phyloP scores from a whole-genome alignment of 2,888 invertebrate species.

The Drosophila mayaguana region DNA sequence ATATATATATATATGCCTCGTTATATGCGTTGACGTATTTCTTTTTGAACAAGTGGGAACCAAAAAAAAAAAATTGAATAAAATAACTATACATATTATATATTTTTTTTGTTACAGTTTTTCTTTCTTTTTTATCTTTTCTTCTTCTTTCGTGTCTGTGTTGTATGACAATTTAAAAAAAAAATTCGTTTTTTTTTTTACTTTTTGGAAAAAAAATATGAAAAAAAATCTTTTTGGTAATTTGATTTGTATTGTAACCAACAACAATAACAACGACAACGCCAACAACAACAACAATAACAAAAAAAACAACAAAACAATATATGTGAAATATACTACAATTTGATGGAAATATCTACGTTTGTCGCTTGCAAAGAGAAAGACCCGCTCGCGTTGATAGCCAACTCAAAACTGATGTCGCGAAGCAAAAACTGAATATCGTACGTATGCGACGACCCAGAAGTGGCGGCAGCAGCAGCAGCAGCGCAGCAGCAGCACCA shows the following conservation, averaged over 20 bases:
- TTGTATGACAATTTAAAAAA: constrained; percentile 44
- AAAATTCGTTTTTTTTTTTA: constrained; percentile 31
- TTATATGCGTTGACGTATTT: constrained; percentile 34
- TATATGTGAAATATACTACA: constrained; percentile 67
- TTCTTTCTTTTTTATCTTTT: constrained; percentile 7
- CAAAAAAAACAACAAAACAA: constrained; percentile 64
- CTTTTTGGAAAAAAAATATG: constrained; percentile 42
- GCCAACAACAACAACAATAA: constrained; percentile 71
- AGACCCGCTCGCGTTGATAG: constrained; percentile 86
- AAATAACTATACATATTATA: background rate
- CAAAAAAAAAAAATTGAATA: constrained; percentile 51
- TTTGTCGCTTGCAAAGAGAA: constrained; percentile 85
- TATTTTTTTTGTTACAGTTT: constrained; percentile 23
- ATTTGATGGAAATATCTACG: constrained; percentile 82
- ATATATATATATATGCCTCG: constrained; percentile 23
- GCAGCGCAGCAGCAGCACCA: constrained; percentile 40
- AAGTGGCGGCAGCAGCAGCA: constrained; percentile 51
- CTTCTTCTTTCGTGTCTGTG: constrained; percentile 25
- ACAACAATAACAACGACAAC: constrained; percentile 72
- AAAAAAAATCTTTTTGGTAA: constrained; percentile 42
- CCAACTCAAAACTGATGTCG: constrained; percentile 86
- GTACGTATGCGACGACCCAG: constrained; percentile 74
- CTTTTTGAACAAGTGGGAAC: constrained; percentile 45
- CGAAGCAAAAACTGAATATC: constrained; percentile 79
- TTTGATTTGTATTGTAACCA: constrained; percentile 49